Percentiles rank a stretch among this genome's conserved stretches.
These are phyloP conservation scores for Lamellibrachia satsuma DNA, from an alignment of 2,888 invertebrate species.

Conservation along the genomic window DNA sequence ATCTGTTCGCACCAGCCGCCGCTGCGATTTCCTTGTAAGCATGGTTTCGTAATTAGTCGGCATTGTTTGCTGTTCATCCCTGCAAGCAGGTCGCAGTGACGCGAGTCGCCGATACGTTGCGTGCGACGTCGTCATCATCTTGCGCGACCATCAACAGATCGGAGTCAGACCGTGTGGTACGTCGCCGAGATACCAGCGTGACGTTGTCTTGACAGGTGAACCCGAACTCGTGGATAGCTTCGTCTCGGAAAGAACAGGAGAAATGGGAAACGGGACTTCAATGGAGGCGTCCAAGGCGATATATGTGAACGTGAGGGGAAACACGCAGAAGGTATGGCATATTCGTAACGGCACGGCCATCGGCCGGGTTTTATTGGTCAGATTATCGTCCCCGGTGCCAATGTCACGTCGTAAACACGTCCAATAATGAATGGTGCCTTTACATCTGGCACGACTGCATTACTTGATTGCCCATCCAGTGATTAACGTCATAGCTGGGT, in stretches of 20 bases:
- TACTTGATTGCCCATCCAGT: too few relatives aligned
- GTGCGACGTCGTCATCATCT: neutral
- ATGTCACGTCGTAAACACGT: neutral
- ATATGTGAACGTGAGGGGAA: neutral
- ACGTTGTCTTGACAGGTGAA: neutral
- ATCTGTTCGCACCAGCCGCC: neutral
- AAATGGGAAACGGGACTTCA: neutral
- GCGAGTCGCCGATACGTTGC: neutral
- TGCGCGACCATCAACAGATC: neutral
- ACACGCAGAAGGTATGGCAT: neutral
- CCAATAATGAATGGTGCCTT: neutral
- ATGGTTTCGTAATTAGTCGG: neutral
- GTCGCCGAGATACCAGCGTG: neutral
- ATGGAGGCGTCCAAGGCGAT: neutral
- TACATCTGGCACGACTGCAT: neutral
- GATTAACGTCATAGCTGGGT: neutral
- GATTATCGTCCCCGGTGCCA: neutral
- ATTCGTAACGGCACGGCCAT: neutral
- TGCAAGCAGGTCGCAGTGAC: neutral
- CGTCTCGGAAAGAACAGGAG: neutral
- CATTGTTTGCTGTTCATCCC: neutral
- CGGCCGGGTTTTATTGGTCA: neutral
- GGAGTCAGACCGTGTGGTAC: neutral
- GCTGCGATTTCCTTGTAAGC: neutral
- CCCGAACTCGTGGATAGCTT: neutral